Base-by-base conservation (phyloP, 2,888 invertebrate genomes). In the Dasypogon diadema region DNA sequence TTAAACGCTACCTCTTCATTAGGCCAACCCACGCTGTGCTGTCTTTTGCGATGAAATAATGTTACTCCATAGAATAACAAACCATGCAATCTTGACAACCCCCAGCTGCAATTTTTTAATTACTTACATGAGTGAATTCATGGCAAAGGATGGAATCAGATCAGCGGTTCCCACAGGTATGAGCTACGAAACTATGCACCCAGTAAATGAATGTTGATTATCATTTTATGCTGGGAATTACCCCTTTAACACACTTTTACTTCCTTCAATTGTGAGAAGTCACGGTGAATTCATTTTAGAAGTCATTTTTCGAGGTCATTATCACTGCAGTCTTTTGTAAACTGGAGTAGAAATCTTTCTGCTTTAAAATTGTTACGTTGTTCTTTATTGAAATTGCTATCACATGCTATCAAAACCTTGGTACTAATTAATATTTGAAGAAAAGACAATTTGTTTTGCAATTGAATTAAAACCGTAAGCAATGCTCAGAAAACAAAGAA, bases 81-180 rank as follows among this genome's bases (percentile, higher is more conserved):
- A 21, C 16, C 51, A 18, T 51, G 51, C 5, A 51, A 51, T 51
- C 21, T 18, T 51, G 18, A 51, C 51, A 51, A 14, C 18, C 51
- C 65, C 26, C 1, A 51, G 18, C 2, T 65, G 65, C 48, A 65
- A 65, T 65, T 65, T 65, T 65, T 48, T 65, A 65, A 65, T 65
- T 65, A 65, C 14, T n/a, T 46, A 8, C 48, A 24, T 14, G 65
- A 46, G 48, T 65, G 46, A 46, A n/a, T n/a, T 6, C 24, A 10
- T 48, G 14, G 16, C 22, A 65, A 60, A 60, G 18, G 12, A 3
- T 6, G 42, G n/a, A 42, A 42, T 42, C 42, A 42, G n/a, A 12
- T n/a, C 42, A 12, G n/a, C 42, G 42, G 42, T 42, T 42, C 42
- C 42, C 42, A 42, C 8, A 42, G 6, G 6, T 42, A 42, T 12